Conservation (phyloP, 92 coral and sea anemone species). For the Metridium senile region DNA sequence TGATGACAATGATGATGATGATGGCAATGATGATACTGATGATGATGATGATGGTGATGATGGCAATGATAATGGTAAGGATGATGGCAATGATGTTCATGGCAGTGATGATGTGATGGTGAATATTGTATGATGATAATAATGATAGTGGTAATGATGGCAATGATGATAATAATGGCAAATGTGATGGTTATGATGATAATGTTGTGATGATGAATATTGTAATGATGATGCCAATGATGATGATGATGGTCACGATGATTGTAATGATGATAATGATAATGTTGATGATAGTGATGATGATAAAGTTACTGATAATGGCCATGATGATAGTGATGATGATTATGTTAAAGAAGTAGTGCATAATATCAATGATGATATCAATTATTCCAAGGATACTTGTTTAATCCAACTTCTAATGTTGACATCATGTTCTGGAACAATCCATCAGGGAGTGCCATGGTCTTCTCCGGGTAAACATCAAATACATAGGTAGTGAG, state of each 20-base stretch:
- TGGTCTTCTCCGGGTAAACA: conserved; percentile 80
- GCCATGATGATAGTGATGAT: background rate
- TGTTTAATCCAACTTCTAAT: conserved; percentile 80
- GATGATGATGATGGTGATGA: background rate
- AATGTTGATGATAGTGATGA: background rate
- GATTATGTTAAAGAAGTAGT: too few species aligned
- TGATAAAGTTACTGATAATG: background rate
- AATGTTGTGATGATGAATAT: too few species aligned
- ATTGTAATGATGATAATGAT: background rate
- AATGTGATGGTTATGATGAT: background rate
- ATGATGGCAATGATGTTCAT: background rate
- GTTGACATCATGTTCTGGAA: conserved; percentile 89
- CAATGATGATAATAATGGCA: background rate
- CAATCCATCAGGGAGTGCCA: conserved; percentile 78
- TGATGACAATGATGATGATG: background rate
- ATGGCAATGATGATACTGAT: background rate
- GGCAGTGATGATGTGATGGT: background rate
- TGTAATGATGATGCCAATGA: background rate
- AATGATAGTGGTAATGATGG: background rate
- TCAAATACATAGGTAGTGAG: conserved; percentile 88
- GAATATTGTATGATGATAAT: background rate
- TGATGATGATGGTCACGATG: too few species aligned
- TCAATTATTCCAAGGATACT: conserved; percentile 73
- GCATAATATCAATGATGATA: background rate
- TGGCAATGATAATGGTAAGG: background rate